Base-by-base conservation (phyloP, 1,140 invertebrate species). In the Condylostylus longicornis region DNA sequence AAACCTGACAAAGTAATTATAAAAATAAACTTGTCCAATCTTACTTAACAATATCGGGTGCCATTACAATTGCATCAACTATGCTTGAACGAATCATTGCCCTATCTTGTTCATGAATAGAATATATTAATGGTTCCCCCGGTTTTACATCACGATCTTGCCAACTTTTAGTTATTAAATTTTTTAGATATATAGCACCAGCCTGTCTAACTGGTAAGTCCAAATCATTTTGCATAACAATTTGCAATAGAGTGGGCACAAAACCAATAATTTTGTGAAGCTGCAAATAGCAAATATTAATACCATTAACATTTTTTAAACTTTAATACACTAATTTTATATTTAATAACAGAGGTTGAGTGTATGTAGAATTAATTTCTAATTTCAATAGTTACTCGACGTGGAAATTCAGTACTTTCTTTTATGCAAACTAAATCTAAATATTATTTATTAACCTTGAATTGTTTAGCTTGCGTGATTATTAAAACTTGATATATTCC, bases 241-340 rank as follows among this genome's bases (percentile, higher is more conserved):
- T 77, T 74, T 96, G 87, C 12, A 98, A 67, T 15, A 99, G 65
- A 29, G 79, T 75, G 21, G 91, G 93, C 32, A 85, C 79, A 68
- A 98, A 98, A 21, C 93, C 91, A 66, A 91, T 89, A 38, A 94
- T 91, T 68, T 93, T 91, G 54, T 91, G 82, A 50, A 93, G 77
- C 87, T 94, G 53, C 31, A 68, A 67, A 52, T n/a, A n/a, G n/a
- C n/a, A n/a, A n/a, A n/a, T n/a, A n/a, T n/a, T n/a, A n/a, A n/a
- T n/a, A n/a, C n/a, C n/a, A n/a, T n/a, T n/a, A n/a, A n/a, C n/a
- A n/a, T n/a, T n/a, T n/a, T n/a, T n/a, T n/a, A 27, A n/a, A 27
- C 14, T 27, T 27, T 4, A 27, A 27, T n/a, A 4, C 10, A 3
- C 14, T 10, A 27, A 27, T 4, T 27, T 27, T 4, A 4, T 27